Evolutionary conservation across 1,140 invertebrate species (phyloP), one percentile per base, ranked within the genome.

Genomic region (Diorhabda elongata): DNA sequence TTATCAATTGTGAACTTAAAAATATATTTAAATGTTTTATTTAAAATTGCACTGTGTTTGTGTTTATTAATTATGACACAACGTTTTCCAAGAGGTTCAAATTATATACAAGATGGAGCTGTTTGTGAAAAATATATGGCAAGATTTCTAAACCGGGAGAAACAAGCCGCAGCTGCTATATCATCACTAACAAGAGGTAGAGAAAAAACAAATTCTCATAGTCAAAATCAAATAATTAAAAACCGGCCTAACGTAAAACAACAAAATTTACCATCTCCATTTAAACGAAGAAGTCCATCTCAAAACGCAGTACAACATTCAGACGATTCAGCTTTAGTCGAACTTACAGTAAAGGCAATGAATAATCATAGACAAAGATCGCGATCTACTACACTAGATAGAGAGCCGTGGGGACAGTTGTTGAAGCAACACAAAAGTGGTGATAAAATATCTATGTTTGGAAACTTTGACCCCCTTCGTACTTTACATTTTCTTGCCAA

Each of bases 401-500:
- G 74, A 5, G 75, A 78, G 64, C 70, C 79, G 0, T 81, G 79
- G 79, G 76, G 72, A 3, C 74, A 75, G 63, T 63, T 79, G 9
- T 67, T 81, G 42, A 73, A 72, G 42, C 67, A 71, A 44, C 71
- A 75, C 42, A 71, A 67, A 47, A 73, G 74, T 57, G 71, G 68
- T 9, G 75, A 77, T 52, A 75, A 75, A 58, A 60, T 75, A n/a
- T 74, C 74, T n/a, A 66, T 70, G 5, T 81, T 81, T 67, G 74
- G 71, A 42, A 77, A 72, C 60, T 80, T 77, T 70, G 78, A 81
- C 69, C 79, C 79, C 3, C 71, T 81, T 47, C 56, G 77, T 52
- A 79, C 77, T 3, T 67, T 81, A 58, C 78, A 80, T 71, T 80
- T 80, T 73, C 69, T 81, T 42, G 73, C 77, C 4, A 77, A 75